Base-by-base conservation (phyloP, 2,113 vertebrate genomes). In the Tragelaphus scriptus region DNA sequence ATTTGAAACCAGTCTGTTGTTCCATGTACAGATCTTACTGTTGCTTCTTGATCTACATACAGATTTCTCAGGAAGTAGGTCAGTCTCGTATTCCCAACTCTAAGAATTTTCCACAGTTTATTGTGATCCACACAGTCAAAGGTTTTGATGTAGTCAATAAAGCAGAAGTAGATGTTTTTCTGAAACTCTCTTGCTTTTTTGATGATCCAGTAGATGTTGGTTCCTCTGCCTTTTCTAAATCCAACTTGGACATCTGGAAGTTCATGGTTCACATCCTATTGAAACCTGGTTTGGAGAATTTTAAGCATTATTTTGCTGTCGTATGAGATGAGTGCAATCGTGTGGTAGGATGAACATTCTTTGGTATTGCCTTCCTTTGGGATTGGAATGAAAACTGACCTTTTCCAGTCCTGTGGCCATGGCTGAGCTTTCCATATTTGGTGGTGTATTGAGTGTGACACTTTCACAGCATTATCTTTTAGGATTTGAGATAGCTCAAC, bases 381-480 rank as follows among this genome's bases (percentile, higher is more conserved):
- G n/a, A 36, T 11, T 36, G n/a, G 65, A 71, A 23, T 36, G n/a
- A 36, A 71, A 71, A 36, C 65, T 12, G 65, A 36, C 4, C 17
- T 36, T 71, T 71, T 71, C 65, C n/a, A 71, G n/a, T 36, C n/a
- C 65, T 36, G 19, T 71, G 65, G n/a, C n/a, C 17, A 36, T 5
- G 19, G n/a, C 65, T 71, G 65, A 71, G n/a, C 2, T 71, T 71
- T 36, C n/a, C n/a, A 36, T 23, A 71, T 36, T 71, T 71, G n/a
- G 9, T 71, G n/a, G n/a, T 0, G 0, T 36, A 71, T 21, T 71
- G 65, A 71, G 17, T 12, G 19, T 0, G 0, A 9, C 9, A 12
- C n/a, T 71, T 36, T 36, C 65, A 71, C 17, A 71, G 19, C 65
- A 71, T 71, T 17, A 71, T 71, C 65, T 36, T 36, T 71, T 11